These are phyloP conservation scores for Octodonta nipae DNA, from an alignment of 2,888 invertebrate species.

Conservation along the genomic window DNA sequence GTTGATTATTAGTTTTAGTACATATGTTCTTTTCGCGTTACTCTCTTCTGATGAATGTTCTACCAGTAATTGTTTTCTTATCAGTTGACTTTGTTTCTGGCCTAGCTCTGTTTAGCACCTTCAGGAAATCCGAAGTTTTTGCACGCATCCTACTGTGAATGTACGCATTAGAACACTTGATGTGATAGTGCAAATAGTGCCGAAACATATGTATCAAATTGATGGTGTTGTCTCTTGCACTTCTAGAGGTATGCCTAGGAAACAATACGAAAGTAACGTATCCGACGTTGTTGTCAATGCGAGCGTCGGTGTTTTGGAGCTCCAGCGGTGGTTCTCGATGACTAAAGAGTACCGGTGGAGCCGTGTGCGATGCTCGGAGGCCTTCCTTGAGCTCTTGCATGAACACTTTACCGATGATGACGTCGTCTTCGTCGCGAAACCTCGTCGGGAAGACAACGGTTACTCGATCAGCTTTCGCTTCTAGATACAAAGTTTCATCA, in stretches of 20 bases:
- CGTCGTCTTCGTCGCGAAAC: constrained; percentile 95
- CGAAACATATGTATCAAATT: constrained; percentile 99
- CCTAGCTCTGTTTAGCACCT: constrained; percentile 93
- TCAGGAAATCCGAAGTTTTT: constrained; percentile 96
- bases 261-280: constrained; percentile 98
- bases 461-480: constrained; percentile 94
- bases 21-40: constrained; percentile 14
- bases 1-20: constrained; percentile 14
- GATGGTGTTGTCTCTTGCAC: constrained; percentile 92
- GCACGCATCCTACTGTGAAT: constrained; percentile 99
- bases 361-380: constrained; percentile 86
- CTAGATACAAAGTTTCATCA: constrained; percentile 98
- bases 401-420: constrained; percentile 97
- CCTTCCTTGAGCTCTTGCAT: constrained; percentile 99
- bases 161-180: constrained; percentile 99
- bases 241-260: constrained; percentile 70
- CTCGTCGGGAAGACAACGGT: constrained; percentile 98
- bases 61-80: constrained; percentile 85
- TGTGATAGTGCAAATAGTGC: constrained; percentile 99
- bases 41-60: constrained; percentile 60
- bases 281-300: constrained; percentile 80
- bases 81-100: constrained; percentile 75
- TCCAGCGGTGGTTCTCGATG: constrained; percentile 96
- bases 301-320: constrained; percentile 83
- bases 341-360: constrained; percentile 74